Base-by-base conservation (phyloP, 2,888 invertebrate species). In the Apocheima hispidaria region DNA sequence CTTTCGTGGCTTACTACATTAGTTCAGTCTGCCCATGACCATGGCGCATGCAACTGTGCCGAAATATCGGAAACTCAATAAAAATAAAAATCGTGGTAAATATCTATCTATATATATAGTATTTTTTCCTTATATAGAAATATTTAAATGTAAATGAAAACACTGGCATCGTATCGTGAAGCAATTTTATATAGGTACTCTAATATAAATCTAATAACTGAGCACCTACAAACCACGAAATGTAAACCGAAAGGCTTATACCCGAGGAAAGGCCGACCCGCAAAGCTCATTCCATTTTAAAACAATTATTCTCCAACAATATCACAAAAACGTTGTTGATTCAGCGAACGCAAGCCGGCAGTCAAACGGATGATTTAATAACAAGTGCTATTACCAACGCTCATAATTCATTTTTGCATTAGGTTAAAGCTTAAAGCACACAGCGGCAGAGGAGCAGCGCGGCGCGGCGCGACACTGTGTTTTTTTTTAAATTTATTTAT, bases 341-440 rank as follows among this genome's bases (percentile, higher is more conserved):
- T 61, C 60, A 65, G 61, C 35, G 60, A 44, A 14, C 53, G 53
- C 38, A 40, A 10, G 41, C 26, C 36, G 50, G 52, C 35, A 52
- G 56, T 66, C 43, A 46, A 62, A 55, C 62, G 50, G 60, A 79
- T 80, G 79, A 83, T 84, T 83, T 83, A 83, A 82, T 82, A 83
- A 83, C 81, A 71, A 75, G 66, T 69, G 74, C 74, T 79, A 78
- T 83, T 81, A 86, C 75, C 74, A 72, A 65, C 70, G 77, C 75
- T 76, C 80, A 82, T 83, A 81, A 82, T 80, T 84, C 83, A 84
- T 84, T 81, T 80, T 82, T 80, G 75, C 82, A 83, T 84, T 84
- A 82, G 49, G 49, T 23, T 49, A 9, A 36, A n/a, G n/a, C n/a
- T n/a, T 9, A 35, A n/a, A 21, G 35, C 49, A 49, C 26, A n/a